Evolutionary conservation across 2,888 invertebrate genomes (phyloP).

Genomic region (Sinopyrophorus schimmeli): DNA sequence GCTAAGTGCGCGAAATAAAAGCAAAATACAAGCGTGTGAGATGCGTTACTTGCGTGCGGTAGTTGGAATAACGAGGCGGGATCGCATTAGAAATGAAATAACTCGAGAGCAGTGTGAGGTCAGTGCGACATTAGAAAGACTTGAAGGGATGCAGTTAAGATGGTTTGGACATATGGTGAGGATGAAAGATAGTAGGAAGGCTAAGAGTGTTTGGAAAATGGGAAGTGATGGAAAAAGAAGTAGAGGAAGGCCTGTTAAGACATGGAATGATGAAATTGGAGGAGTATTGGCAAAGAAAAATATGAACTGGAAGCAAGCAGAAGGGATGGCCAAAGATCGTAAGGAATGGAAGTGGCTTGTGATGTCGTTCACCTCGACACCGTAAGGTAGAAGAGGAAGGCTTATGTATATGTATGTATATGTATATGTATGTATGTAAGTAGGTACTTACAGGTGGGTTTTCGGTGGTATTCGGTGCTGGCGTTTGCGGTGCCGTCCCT

Average conservation of each 20-base stretch:
- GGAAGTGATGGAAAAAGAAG: background rate
- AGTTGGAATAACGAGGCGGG: background rate
- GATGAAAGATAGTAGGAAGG: background rate
- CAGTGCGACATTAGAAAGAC: background rate
- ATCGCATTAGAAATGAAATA: background rate
- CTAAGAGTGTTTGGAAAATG: conserved; percentile 1
- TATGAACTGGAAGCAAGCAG: background rate
- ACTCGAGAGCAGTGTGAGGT: background rate
- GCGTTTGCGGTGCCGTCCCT: too few species aligned
- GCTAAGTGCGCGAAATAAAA: background rate
- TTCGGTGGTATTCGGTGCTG: too few species aligned
- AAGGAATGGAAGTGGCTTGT: conserved; percentile 1
- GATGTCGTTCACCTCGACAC: conserved; percentile 3
- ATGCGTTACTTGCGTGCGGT: conserved; percentile 1
- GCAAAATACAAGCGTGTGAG: conserved; percentile 7
- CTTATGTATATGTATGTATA: too few species aligned
- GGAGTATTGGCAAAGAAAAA: background rate
- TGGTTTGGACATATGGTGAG: conserved; percentile 3
- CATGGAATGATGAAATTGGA: background rate
- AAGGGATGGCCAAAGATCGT: background rate
- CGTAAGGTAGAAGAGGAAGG: conserved; percentile 1
- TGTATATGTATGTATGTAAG: conserved; percentile 2
- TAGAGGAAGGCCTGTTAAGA: conserved; percentile 4
- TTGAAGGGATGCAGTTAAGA: conserved; percentile 1
- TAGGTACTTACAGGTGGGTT: too few species aligned